Evolutionary conservation across 1,140 invertebrate species (phyloP), one percentile per base, ranked within the genome.

Genomic region (Zaprionus ghesquierei): DNA sequence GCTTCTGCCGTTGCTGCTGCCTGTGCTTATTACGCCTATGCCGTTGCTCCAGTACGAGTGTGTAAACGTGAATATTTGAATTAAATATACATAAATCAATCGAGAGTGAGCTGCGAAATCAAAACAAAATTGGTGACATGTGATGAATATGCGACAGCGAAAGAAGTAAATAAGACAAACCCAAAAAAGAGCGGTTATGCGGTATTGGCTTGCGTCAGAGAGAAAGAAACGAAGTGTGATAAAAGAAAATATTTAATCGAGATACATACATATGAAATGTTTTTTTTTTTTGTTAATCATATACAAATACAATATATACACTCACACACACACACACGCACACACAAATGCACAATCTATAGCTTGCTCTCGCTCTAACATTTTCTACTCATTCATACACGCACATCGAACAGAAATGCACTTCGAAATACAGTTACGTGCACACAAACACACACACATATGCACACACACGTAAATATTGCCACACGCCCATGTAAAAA

Each of bases 351-450:
- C 27, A 23, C 31, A 54, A 65, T 65, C 44, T 71, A 58, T 66
- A 49, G 20, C 33, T 64, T 25, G 25, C 29, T 35, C 49, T 66
- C 46, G 15, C 63, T 38, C 49, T 51, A 15, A 38, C 46, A n/a
- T 50, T 10, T 53, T 20, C 23, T 35, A 54, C 56, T 68, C 63
- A 46, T 59, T 78, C 77, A 65, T n/a, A n/a, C 69, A 49, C 53
- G 29, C 51, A 54, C 20, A 72, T n/a, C 41, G 27, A 20, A 51
- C 35, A 53, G 15, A 44, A 75, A 84, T 87, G 84, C 82, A 89
- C 72, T 86, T 86, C 68, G 62, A 89, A 79, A 86, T 82, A 87
- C 79, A 87, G 82, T 89, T 82, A 84, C 84, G 79, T 89, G 79
- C 81, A 65, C 54, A 68, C 51, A 55, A 69, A 81, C 64, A 54